Conservation (phyloP, 2,888 invertebrate species). For the Meiosimyza decipiens region DNA sequence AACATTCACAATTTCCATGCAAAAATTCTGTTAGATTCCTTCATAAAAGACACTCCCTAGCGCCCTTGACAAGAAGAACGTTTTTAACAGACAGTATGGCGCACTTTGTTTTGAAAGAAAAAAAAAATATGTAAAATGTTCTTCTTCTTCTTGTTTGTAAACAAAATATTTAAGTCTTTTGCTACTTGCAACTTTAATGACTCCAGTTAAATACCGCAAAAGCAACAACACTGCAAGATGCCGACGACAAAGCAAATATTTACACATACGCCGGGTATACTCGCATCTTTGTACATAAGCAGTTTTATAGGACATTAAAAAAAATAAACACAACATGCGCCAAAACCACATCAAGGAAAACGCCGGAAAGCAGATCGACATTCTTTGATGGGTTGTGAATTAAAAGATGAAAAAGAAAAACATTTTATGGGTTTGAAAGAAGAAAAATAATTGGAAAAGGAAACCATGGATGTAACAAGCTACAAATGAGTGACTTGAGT, state of each 20-base stretch:
- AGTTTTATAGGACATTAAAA: slow-evolving; percentile 38
- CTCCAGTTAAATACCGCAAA: slow-evolving; percentile 3
- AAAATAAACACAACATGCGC: slow-evolving; percentile 52
- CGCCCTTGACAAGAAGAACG: background rate
- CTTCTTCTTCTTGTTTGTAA: slow-evolving; percentile 10
- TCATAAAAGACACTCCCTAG: background rate
- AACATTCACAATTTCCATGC: background rate
- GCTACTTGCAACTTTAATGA: slow-evolving; percentile 23
- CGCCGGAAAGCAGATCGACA: slow-evolving; percentile 9
- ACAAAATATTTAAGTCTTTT: slow-evolving; percentile 3
- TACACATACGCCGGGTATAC: slow-evolving; percentile 5
- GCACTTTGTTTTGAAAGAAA: slow-evolving; percentile 4
- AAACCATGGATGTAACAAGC: background rate
- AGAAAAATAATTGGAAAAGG: background rate
- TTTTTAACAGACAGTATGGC: slow-evolving; percentile 30
- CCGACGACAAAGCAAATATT: slow-evolving; percentile 30
- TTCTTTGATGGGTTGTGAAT: slow-evolving; percentile 23
- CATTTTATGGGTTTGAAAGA: background rate
- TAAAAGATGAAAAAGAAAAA: background rate
- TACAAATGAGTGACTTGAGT: no score
- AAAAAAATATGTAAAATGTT: background rate
- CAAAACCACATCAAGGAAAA: slow-evolving; percentile 50
- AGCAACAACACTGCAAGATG: background rate
- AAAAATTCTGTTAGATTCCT: background rate
- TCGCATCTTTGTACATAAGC: background rate